Percentiles rank a stretch among this genome's conserved stretches.
phyloP scores from a whole-genome alignment of 1,140 invertebrate genomes.

The Antheraea mylitta region DNA sequence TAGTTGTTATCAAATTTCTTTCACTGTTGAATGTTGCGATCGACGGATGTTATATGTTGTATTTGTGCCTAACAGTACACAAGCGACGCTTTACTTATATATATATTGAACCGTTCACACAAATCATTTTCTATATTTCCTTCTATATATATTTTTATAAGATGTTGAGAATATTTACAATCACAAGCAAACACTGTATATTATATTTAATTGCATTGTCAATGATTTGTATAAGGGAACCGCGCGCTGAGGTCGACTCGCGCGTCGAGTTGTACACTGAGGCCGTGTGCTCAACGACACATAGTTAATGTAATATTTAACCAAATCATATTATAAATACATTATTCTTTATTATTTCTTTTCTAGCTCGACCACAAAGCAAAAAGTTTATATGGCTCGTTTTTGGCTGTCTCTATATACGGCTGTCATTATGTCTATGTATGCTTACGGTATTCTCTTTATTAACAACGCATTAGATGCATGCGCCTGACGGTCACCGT shows the following conservation, averaged over 20 bases:
- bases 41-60: conserved; percentile 43
- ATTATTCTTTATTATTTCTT: conserved; percentile 63
- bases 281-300: too few relatives aligned
- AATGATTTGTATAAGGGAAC: conserved; percentile 18
- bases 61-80: conserved; percentile 50
- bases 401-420: conserved; percentile 76
- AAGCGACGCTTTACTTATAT: conserved; percentile 61
- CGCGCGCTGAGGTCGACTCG: background rate
- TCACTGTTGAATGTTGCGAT: conserved; percentile 53
- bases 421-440: conserved; percentile 76
- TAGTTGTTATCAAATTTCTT: conserved; percentile 66
- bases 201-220: conserved; percentile 56
- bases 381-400: conserved; percentile 77
- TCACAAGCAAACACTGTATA: conserved; percentile 58
- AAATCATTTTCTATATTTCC: conserved; percentile 38
- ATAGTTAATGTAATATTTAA: conserved; percentile 32
- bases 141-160: conserved; percentile 34
- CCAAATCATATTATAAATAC: conserved; percentile 48
- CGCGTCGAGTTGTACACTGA: too few relatives aligned
- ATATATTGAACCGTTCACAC: conserved; percentile 27
- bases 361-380: conserved; percentile 75
- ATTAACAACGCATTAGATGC: conserved; percentile 59
- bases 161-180: conserved; percentile 31
- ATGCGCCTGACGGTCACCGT: conserved; percentile 40
- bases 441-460: conserved; percentile 70